These are phyloP conservation scores for Teleogryllus oceanicus DNA, from an alignment of 2,888 invertebrate species.

Conservation along the genomic window DNA sequence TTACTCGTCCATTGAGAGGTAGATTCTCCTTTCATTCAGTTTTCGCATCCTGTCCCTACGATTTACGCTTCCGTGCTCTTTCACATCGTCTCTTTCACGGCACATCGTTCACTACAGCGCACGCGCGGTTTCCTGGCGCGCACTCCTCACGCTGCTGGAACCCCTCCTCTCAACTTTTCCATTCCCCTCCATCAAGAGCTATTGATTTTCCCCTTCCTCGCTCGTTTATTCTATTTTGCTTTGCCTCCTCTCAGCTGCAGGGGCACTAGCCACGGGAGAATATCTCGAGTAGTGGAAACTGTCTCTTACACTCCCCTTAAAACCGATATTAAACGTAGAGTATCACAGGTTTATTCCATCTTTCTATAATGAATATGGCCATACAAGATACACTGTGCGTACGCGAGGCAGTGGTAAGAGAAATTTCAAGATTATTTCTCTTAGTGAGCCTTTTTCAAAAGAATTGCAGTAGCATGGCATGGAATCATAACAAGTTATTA, in stretches of 20 bases:
- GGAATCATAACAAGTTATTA: too few species aligned
- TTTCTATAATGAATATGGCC: constrained; percentile 2
- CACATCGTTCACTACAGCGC: not conserved
- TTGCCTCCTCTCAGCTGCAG: not conserved
- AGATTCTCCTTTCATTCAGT: too few species aligned
- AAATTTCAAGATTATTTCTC: not conserved
- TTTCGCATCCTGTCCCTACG: too few species aligned
- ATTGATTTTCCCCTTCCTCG: not conserved
- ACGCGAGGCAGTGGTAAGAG: not conserved
- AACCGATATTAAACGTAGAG: not conserved
- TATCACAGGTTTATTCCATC: not conserved
- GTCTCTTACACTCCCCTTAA: not conserved
- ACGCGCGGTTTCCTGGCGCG: too few species aligned
- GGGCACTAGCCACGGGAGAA: constrained; percentile 4
- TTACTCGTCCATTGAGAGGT: too few species aligned
- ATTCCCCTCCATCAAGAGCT: constrained; percentile 5
- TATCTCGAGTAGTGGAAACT: not conserved
- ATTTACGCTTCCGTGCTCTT: too few species aligned
- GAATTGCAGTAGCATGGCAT: too few species aligned
- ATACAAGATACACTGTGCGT: not conserved
- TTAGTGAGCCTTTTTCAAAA: too few species aligned
- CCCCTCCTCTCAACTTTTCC: not conserved
- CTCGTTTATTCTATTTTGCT: not conserved
- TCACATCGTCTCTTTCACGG: not conserved
- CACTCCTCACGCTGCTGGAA: too few species aligned